Conservation (phyloP, 1,140 invertebrate species). For the Microvelia longipes region DNA sequence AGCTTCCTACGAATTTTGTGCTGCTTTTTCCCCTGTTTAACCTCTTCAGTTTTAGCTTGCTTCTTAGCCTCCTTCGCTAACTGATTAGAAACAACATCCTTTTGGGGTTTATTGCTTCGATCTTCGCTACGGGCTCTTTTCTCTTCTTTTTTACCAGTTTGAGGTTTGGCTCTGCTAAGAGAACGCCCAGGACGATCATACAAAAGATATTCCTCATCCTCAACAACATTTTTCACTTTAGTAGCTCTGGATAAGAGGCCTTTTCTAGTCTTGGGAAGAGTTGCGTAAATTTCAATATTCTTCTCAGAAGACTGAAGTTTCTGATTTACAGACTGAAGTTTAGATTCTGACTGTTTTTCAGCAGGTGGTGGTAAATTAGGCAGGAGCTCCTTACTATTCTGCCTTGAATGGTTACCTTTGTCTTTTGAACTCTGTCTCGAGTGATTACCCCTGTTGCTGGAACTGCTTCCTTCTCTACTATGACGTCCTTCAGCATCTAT, state of each 20-base stretch:
- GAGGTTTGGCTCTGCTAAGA: conserved; percentile 42
- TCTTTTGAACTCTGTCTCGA: conserved; percentile 49
- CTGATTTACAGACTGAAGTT: conserved; percentile 13
- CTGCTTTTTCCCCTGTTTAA: conserved; percentile 69
- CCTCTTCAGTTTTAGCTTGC: conserved; percentile 45
- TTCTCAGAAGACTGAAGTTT: conserved; percentile 32
- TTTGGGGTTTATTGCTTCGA: conserved; percentile 43
- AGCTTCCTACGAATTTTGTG: conserved; percentile 77
- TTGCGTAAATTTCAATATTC: conserved; percentile 80
- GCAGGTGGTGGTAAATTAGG: conserved; percentile 27
- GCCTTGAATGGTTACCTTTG: conserved; percentile 41
- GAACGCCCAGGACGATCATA: conserved; percentile 47
- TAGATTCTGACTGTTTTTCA: conserved; percentile 2
- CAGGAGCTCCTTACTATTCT: conserved; percentile 46
- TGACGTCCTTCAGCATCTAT: conserved; percentile 45
- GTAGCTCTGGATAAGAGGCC: conserved; percentile 28
- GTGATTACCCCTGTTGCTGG: conserved; percentile 37
- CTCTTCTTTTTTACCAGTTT: conserved; percentile 53
- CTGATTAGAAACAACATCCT: conserved; percentile 23
- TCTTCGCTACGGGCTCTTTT: conserved; percentile 70
- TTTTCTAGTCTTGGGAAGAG: conserved; percentile 69
- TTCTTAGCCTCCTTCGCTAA: conserved; percentile 30
- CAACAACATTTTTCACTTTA: conserved; percentile 38
- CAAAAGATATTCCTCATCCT: conserved; percentile 51
- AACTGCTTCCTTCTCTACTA: conserved; percentile 55